These are phyloP conservation scores for Notiomystis cincta DNA, from an alignment of 2,113 vertebrate species.

Conservation along the genomic window DNA sequence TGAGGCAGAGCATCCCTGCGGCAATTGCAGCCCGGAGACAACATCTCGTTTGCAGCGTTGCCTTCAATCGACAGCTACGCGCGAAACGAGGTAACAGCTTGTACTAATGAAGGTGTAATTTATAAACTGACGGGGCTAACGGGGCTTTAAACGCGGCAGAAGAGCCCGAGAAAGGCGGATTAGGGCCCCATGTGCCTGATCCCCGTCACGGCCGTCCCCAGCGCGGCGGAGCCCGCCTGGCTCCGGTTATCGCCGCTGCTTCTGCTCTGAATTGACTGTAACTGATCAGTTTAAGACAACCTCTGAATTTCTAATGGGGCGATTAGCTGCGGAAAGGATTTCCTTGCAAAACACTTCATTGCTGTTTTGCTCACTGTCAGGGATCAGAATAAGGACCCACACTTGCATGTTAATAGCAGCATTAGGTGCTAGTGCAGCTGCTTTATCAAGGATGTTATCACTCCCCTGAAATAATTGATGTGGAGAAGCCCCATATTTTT, in stretches of 20 bases:
- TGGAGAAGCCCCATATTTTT: not conserved
- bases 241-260: not conserved
- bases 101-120: not conserved
- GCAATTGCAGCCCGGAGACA: not conserved
- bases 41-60: not conserved
- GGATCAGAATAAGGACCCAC: not conserved
- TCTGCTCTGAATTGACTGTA: not conserved
- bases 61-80: not conserved
- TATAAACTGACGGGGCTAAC: not conserved
- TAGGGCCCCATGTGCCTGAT: fast-evolving
- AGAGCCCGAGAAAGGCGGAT: not conserved
- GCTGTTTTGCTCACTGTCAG: not conserved
- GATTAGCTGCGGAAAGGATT: not conserved
- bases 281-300: not conserved
- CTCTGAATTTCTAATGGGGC: not conserved
- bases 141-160: not conserved
- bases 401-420: not conserved
- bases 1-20: not conserved
- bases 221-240: fast-evolving
- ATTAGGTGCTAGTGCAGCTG: not conserved
- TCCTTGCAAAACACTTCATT: not conserved
- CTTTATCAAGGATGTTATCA: not conserved
- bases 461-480: not conserved
- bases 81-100: not conserved
- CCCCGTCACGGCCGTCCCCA: fast-evolving